Base-by-base conservation (phyloP, 2,113 vertebrate species). In the Vicugna pacos region DNA sequence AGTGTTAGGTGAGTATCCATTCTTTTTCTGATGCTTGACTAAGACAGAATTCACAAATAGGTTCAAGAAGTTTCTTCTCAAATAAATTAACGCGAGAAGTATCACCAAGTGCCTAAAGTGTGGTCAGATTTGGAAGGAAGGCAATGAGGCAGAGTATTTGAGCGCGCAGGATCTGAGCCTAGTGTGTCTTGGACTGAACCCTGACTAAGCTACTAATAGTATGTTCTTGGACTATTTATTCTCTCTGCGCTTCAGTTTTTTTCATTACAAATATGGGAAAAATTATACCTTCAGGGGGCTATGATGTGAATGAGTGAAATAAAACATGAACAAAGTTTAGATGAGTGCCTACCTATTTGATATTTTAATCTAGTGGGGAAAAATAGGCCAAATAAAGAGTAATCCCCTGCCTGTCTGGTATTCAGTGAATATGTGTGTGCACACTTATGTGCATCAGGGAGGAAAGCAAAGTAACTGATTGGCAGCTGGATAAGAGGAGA, bases 131-230 rank as follows among this genome's bases (percentile, higher is more conserved):
- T 76, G 35, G 19, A 89, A 85, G 14, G 8, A 32, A 48, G n/a
- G 1, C 13, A 15, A 6, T 32, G 3, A 28, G 26, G n/a, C 20
- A 42, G 46, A 79, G 26, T 22, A 77, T 13, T 88, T 48, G 30
- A 60, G 30, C 0, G 0, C 35, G 15, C 6, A 56, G 16, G 0
- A 28, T 42, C 13, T 73, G 15, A 42, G 10, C 9, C 11, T 11
- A 10, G 12, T 8, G 28, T 12, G 38, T 28, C 28, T 82, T 62
- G 8, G 1, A 48, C 77, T 82, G 50, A 91, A 38, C 9, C 10
- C 26, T 32, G 9, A 26, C 6, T 85, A 20, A 0, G 28, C 13
- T 48, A 64, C 16, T 64, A 1, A 50, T 5, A 3, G 38, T 50
- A 19, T 42, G 19, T 86, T 42, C 12, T 87, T 72, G 7, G 6